These are phyloP conservation scores for Portevinia maculata DNA, from an alignment of 2,888 invertebrate species.

Conservation along the genomic window DNA sequence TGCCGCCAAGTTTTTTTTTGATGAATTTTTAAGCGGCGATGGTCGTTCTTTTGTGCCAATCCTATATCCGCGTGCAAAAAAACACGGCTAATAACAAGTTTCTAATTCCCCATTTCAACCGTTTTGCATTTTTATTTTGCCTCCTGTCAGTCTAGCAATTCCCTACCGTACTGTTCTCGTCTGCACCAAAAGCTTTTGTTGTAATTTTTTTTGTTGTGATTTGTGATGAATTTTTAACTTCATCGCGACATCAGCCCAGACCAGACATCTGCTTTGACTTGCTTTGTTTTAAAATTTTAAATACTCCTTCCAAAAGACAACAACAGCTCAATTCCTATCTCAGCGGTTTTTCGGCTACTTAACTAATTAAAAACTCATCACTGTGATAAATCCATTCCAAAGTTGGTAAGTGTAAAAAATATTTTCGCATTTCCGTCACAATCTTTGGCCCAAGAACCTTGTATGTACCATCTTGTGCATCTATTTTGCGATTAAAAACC, in stretches of 20 bases:
- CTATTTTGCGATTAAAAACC: neutral
- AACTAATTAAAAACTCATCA: neutral
- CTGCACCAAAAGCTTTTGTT: constrained; percentile 24
- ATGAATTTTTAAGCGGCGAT: too few relatives aligned
- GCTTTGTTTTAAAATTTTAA: constrained; percentile 2
- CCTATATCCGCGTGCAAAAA: too few relatives aligned
- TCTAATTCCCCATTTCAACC: too few relatives aligned
- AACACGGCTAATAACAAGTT: too few relatives aligned
- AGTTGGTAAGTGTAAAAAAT: constrained; percentile 16
- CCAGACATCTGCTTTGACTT: neutral
- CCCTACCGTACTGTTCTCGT: constrained; percentile 15
- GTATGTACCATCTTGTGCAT: neutral
- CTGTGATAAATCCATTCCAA: neutral
- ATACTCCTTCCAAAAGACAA: constrained; percentile 2
- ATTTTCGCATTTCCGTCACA: neutral
- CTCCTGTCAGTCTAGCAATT: too few relatives aligned
- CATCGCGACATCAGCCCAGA: neutral
- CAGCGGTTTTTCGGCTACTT: neutral
- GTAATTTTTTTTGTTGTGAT: constrained; percentile 10
- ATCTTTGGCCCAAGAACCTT: constrained; percentile 9
- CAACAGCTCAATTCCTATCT: neutral
- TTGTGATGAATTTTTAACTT: constrained; percentile 36
- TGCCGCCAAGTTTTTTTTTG: too few relatives aligned
- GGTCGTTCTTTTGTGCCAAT: too few relatives aligned
- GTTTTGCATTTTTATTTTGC: too few relatives aligned